phyloP scores from a whole-genome alignment of 2,797 vertebrate genomes.

The Falco concolor region DNA sequence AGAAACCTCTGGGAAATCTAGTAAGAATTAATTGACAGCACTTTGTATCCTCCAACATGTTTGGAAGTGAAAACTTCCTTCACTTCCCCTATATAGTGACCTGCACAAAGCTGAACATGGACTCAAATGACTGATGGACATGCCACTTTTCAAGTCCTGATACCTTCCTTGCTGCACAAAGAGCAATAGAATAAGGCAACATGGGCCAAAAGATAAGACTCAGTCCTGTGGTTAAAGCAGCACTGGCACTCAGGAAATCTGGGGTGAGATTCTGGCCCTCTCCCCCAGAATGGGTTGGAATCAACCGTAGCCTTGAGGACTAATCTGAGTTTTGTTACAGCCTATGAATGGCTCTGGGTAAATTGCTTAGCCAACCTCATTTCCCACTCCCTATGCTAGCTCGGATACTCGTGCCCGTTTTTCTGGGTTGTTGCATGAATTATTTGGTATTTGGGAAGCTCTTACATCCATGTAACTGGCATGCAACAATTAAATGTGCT shows the following conservation, averaged over 20 bases:
- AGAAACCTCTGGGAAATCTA: background rate
- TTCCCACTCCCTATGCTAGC: background rate
- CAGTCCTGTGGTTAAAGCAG: background rate
- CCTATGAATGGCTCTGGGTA: background rate
- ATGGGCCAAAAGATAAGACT: background rate
- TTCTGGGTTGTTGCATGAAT: background rate
- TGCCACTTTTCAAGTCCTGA: rapidly evolving
- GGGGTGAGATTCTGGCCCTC: background rate
- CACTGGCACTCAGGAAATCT: background rate
- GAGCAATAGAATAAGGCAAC: background rate
- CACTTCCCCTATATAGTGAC: background rate
- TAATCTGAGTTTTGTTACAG: background rate
- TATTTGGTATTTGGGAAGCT: background rate
- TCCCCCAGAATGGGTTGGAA: background rate
- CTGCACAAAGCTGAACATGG: background rate
- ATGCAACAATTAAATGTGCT: background rate
- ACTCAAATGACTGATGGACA: background rate
- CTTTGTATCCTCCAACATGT: background rate
- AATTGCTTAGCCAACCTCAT: background rate
- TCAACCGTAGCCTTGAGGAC: background rate
- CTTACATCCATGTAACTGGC: background rate
- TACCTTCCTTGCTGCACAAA: background rate
- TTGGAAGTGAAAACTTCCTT: background rate
- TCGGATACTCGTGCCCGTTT: background rate
- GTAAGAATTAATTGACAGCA: background rate